These are phyloP conservation scores for Ciconia boyciana DNA, from an alignment of 2,113 vertebrate species.

Conservation along the genomic window DNA sequence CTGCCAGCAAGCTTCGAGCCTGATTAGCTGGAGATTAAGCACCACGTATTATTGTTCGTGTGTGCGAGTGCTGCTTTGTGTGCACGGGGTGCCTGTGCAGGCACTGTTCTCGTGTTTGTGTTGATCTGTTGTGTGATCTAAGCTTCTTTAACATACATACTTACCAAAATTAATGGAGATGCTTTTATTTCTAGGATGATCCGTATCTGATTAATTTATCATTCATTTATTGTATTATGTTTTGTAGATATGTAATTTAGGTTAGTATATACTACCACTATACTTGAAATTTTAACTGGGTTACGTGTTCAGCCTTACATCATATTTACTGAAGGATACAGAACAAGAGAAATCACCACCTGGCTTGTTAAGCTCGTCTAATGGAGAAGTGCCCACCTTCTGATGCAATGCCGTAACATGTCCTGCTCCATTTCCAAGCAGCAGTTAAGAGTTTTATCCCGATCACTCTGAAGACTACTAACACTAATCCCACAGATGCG, in stretches of 20 bases:
- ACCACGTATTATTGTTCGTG: fast-evolving
- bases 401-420: fast-evolving
- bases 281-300: background rate
- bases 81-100: background rate
- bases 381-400: background rate
- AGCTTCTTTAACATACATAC: background rate
- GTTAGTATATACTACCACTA: background rate
- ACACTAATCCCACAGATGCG: background rate
- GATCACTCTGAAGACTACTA: background rate
- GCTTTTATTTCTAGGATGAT: background rate
- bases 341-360: background rate
- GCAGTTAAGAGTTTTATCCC: background rate
- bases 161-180: background rate
- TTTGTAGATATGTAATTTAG: background rate
- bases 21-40: background rate
- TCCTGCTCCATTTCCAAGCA: background rate
- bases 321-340: background rate
- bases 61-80: background rate
- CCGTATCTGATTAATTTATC: background rate
- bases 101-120: background rate
- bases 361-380: background rate
- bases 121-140: background rate
- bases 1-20: background rate
- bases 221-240: background rate
- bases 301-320: background rate